These are phyloP conservation scores for Dunckerocampus dactyliophorus DNA, from an alignment of 2,113 vertebrate species.

Conservation along the genomic window DNA sequence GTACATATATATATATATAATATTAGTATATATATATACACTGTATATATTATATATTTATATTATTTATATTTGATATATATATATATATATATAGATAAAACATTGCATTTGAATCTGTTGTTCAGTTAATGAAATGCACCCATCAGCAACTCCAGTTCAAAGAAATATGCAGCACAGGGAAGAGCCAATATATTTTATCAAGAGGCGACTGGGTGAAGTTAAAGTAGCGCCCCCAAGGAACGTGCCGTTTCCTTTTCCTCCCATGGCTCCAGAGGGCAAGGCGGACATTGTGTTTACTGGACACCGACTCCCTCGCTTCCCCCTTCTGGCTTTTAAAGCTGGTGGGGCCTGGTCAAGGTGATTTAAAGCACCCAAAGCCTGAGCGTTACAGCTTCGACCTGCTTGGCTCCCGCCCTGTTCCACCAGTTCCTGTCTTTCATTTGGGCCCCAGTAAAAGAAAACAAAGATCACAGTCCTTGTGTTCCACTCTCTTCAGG, in stretches of 20 bases:
- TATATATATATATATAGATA: too few species aligned
- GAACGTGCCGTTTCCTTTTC: conserved; percentile 60
- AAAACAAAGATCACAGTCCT: conserved; percentile 66
- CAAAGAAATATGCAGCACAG: conserved; percentile 58
- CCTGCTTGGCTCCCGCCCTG: conserved; percentile 20
- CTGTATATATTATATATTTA: too few species aligned
- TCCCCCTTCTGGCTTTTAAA: conserved; percentile 48
- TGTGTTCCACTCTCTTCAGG: conserved; percentile 52
- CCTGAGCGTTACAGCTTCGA: conserved; percentile 19
- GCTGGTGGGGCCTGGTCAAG: conserved; percentile 51
- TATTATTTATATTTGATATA: too few species aligned
- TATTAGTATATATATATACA: too few species aligned
- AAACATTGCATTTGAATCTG: background rate
- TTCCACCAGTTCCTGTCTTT: conserved; percentile 59
- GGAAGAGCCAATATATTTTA: conserved; percentile 58
- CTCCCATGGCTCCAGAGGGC: conserved; percentile 45
- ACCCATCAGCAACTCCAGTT: conserved; percentile 52
- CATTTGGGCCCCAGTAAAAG: conserved; percentile 60
- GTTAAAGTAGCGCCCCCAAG: conserved; percentile 67
- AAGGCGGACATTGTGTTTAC: conserved; percentile 58
- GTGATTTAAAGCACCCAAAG: conserved; percentile 64
- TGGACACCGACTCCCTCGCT: conserved; percentile 29
- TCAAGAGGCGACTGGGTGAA: conserved; percentile 24
- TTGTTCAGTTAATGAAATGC: conserved; percentile 14
- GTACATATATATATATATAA: too few species aligned